Conservation (phyloP, 2,113 vertebrate genomes). For the Tursiops truncatus region DNA sequence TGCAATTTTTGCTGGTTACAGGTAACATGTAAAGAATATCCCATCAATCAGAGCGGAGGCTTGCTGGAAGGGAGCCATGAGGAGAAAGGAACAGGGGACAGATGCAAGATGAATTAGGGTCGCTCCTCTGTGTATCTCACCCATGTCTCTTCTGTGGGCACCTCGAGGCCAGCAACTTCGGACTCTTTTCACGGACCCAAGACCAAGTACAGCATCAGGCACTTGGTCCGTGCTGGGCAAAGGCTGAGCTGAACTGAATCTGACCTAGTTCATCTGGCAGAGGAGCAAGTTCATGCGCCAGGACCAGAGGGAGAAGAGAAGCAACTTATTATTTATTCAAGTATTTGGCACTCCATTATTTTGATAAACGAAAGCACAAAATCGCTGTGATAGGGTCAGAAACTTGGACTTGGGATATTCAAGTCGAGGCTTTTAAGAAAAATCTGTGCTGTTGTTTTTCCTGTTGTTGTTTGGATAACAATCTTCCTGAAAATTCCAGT, state of each 20-base stretch:
- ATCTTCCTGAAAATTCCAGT: neutral
- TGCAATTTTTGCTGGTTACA: neutral
- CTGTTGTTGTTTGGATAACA: neutral
- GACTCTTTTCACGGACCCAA: fast-evolving
- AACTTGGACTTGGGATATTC: neutral
- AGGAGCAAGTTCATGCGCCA: neutral
- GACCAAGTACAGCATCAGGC: neutral
- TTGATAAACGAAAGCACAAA: neutral
- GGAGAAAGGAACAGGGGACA: neutral
- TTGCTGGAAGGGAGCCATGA: neutral
- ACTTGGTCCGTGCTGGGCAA: neutral
- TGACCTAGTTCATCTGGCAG: neutral
- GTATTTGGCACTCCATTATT: neutral
- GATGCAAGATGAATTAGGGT: neutral
- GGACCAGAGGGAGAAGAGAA: neutral
- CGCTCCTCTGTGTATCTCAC: neutral
- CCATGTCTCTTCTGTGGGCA: neutral
- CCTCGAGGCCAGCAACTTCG: fast-evolving
- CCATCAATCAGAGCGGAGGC: fast-evolving
- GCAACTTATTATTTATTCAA: neutral
- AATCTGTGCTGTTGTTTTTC: neutral
- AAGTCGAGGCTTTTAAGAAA: neutral
- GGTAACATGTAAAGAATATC: neutral
- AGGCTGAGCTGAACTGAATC: neutral
- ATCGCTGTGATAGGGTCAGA: neutral